Percentiles rank a stretch among this genome's conserved stretches.
Conservation (phyloP, 2,113 vertebrate genomes). For the Phalacrocorax aristotelis region DNA sequence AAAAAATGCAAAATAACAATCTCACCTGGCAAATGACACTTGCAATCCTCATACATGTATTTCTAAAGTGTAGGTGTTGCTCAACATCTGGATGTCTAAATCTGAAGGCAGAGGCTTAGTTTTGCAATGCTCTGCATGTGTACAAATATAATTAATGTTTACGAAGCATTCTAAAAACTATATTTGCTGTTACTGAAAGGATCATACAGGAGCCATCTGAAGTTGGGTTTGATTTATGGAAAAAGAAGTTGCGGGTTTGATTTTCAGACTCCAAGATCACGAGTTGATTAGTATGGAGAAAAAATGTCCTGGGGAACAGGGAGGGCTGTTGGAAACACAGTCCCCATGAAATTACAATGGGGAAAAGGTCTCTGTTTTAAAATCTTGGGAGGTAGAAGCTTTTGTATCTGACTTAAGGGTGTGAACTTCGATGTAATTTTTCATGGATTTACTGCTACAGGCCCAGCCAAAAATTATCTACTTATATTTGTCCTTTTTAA, state of each 20-base stretch:
- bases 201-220: background rate
- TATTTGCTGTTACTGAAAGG: background rate
- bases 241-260: background rate
- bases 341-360: background rate
- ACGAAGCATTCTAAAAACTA: background rate
- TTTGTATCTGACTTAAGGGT: background rate
- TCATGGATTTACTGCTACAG: background rate
- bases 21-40: background rate
- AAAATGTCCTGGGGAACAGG: background rate
- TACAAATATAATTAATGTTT: background rate
- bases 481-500: background rate
- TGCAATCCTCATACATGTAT: fast-evolving
- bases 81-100: background rate
- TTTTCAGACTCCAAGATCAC: background rate
- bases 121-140: background rate
- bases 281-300: background rate
- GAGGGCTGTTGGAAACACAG: background rate
- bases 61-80: background rate
- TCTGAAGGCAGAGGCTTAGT: background rate
- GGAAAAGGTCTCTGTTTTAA: background rate
- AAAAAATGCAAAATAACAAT: background rate
- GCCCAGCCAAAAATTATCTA: background rate
- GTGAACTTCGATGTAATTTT: background rate
- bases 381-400: background rate
- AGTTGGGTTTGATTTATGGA: background rate